phyloP scores from a whole-genome alignment of 2,113 vertebrate genomes.

The Euleptes europaea region DNA sequence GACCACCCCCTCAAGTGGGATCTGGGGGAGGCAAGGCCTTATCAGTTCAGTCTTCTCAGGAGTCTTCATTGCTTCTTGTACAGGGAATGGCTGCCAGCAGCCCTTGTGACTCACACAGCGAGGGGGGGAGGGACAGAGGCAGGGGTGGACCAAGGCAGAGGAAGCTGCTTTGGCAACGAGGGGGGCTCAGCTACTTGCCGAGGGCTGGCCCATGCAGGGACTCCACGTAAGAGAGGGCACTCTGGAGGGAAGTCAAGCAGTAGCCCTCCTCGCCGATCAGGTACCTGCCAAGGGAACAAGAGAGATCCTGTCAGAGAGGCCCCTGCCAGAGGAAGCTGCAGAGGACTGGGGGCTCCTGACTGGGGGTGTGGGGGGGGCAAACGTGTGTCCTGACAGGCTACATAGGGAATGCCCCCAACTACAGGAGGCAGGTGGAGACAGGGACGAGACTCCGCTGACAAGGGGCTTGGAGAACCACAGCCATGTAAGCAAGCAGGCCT shows the following conservation, averaged over 20 bases:
- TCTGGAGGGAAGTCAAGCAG: constrained; percentile 94
- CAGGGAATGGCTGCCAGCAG: no score
- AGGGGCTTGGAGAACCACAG: no score
- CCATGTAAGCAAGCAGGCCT: no score
- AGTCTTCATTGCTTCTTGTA: no score
- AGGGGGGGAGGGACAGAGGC: background rate
- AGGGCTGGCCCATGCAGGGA: constrained; percentile 72
- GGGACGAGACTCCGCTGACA: no score
- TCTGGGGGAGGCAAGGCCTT: accelerated
- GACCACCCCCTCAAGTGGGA: background rate
- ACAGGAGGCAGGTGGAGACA: background rate
- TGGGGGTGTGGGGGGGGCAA: no score
- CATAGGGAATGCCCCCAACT: background rate
- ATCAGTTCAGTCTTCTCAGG: no score
- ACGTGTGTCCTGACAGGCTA: no score
- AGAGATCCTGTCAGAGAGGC: no score
- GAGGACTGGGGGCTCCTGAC: no score
- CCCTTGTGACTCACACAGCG: no score
- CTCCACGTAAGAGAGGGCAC: constrained; percentile 88
- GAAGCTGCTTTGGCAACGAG: accelerated
- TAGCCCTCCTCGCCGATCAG: constrained; percentile 96
- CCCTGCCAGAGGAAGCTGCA: no score
- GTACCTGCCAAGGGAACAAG: constrained; percentile 73
- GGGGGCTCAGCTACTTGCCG: constrained; percentile 1
- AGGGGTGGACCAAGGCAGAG: background rate